These are phyloP conservation scores for Crambe crambe DNA, from an alignment of 37 sponge, comb jelly and placozoan species.

Conservation along the genomic window DNA sequence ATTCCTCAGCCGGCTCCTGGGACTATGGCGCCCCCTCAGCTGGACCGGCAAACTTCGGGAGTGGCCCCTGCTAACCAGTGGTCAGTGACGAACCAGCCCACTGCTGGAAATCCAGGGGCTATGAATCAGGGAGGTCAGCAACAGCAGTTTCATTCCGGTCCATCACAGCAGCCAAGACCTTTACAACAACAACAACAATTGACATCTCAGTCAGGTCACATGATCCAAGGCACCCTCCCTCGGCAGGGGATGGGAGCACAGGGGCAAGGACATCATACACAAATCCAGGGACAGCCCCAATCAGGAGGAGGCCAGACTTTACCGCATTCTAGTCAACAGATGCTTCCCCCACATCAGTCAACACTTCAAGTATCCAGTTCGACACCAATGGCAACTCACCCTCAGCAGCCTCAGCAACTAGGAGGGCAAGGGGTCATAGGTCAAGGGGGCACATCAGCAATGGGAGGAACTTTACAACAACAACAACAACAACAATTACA, in stretches of 20 bases:
- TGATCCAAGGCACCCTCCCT: neutral
- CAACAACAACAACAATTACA: no score
- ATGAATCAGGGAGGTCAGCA: slow-evolving; percentile 3
- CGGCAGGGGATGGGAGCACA: neutral
- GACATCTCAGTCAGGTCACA: slow-evolving; percentile 7
- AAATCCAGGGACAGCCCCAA: neutral
- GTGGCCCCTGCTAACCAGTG: neutral
- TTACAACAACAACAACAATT: slow-evolving; percentile 5
- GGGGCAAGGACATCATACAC: neutral
- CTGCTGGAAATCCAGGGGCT: neutral
- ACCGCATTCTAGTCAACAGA: neutral
- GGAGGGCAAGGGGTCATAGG: neutral
- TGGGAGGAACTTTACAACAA: no score
- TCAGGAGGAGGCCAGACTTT: neutral
- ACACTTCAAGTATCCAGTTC: neutral
- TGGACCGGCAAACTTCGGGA: neutral
- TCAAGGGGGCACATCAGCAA: no score
- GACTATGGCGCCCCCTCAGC: neutral
- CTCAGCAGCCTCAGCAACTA: neutral
- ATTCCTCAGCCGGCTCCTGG: slow-evolving; percentile 7
- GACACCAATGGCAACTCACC: neutral
- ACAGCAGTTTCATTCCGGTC: neutral
- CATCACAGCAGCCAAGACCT: neutral
- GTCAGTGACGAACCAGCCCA: neutral
- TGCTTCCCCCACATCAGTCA: neutral